Conservation (phyloP, 2,113 vertebrate species). For the Rhabdornis inornatus region DNA sequence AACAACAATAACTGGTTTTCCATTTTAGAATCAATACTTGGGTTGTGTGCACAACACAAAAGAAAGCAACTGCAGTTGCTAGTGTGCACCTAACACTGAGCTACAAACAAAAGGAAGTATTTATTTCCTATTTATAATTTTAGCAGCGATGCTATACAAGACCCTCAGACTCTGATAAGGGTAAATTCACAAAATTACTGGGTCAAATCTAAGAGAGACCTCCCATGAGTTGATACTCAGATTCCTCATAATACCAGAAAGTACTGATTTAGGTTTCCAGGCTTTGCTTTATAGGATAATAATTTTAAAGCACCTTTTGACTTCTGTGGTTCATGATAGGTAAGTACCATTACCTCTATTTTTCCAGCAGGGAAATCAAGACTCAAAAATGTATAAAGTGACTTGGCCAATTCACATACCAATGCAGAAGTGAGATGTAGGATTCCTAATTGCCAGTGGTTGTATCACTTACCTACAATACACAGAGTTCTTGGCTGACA, state of each 20-base stretch:
- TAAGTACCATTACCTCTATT: not conserved
- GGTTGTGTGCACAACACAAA: not conserved
- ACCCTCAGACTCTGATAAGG: not conserved
- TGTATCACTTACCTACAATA: not conserved
- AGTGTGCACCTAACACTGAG: not conserved
- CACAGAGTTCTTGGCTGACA: not conserved
- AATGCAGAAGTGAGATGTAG: not conserved
- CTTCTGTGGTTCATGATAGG: not conserved
- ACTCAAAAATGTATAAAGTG: not conserved
- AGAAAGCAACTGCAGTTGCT: not conserved
- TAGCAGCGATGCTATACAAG: not conserved
- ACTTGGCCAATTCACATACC: not conserved
- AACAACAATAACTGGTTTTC: not conserved
- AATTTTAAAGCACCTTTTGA: not conserved
- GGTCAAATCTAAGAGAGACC: not conserved
- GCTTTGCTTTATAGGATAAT: not conserved
- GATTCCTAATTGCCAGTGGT: not conserved
- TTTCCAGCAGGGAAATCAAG: not conserved
- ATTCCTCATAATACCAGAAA: not conserved
- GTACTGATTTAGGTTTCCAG: not conserved
- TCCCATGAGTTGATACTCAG: not conserved
- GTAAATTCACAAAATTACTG: not conserved
- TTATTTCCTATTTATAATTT: not conserved
- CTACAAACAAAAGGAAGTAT: not conserved
- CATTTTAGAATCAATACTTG: not conserved